phyloP scores from a whole-genome alignment of 2,113 vertebrate species.

The Plecotus auritus region DNA sequence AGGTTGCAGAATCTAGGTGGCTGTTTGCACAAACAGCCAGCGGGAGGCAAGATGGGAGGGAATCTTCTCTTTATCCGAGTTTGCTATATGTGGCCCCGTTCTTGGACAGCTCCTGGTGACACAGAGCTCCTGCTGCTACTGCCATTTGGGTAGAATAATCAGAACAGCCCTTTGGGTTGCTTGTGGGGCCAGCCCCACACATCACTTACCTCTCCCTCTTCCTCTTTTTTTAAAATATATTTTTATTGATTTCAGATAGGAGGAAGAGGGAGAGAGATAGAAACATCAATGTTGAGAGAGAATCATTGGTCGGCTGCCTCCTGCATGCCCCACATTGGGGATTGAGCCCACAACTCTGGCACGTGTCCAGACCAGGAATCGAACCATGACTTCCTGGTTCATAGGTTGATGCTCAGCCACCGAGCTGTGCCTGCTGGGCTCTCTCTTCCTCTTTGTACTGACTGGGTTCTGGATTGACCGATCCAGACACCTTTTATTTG shows the following conservation, averaged over 20 bases:
- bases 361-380: too few species aligned
- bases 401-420: too few species aligned
- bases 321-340: too few species aligned
- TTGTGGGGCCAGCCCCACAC: background rate
- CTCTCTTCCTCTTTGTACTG: background rate
- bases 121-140: background rate
- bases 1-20: background rate
- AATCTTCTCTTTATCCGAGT: background rate
- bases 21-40: background rate
- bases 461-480: background rate
- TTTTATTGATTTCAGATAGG: too few species aligned
- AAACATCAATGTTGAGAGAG: too few species aligned
- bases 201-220: background rate
- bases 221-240: background rate
- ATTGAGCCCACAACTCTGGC: too few species aligned
- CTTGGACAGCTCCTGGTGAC: background rate
- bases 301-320: too few species aligned
- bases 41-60: background rate
- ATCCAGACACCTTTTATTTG: background rate
- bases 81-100: background rate
- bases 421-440: background rate
- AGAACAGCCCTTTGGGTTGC: background rate
- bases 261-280: too few species aligned
- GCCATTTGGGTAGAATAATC: background rate
- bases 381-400: too few species aligned